Conservation (phyloP, 1,140 invertebrate species). For the Danaus plexippus region DNA sequence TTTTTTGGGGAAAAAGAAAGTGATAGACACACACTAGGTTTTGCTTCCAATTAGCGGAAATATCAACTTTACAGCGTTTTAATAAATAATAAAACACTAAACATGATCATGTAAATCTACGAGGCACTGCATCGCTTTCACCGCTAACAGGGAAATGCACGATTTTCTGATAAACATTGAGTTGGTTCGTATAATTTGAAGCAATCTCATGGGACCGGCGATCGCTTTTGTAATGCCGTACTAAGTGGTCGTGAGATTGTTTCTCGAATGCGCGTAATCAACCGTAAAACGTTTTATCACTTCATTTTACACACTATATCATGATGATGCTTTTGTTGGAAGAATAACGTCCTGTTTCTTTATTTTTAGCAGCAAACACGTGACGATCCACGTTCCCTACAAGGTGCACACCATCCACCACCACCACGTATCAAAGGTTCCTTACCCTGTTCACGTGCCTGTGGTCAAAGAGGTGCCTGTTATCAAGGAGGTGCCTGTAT, state of each 20-base stretch:
- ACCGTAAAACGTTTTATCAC: no score
- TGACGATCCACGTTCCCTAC: slow-evolving; percentile 75
- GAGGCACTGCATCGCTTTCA: slow-evolving; percentile 3
- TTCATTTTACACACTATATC: no score
- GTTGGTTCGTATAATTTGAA: background rate
- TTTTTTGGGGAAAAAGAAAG: background rate
- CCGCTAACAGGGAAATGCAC: slow-evolving; percentile 1
- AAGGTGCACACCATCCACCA: slow-evolving; percentile 76
- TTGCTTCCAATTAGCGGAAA: no score
- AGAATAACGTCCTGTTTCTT: slow-evolving; percentile 6
- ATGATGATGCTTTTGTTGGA: no score
- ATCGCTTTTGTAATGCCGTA: no score
- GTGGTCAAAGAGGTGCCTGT: slow-evolving; percentile 60
- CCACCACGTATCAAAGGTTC: slow-evolving; percentile 74
- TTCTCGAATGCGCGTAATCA: no score
- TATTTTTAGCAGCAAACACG: slow-evolving; percentile 67
- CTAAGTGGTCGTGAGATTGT: no score
- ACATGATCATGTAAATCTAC: slow-evolving; percentile 2
- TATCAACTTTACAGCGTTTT: background rate
- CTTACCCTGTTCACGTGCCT: slow-evolving; percentile 70
- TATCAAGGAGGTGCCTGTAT: slow-evolving; percentile 55
- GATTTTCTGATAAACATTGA: slow-evolving; percentile 3
- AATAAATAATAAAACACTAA: background rate
- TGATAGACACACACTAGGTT: background rate
- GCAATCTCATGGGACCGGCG: background rate